These are phyloP conservation scores for Recurvirostra avosetta DNA, from an alignment of 2,113 vertebrate species.

Conservation along the genomic window DNA sequence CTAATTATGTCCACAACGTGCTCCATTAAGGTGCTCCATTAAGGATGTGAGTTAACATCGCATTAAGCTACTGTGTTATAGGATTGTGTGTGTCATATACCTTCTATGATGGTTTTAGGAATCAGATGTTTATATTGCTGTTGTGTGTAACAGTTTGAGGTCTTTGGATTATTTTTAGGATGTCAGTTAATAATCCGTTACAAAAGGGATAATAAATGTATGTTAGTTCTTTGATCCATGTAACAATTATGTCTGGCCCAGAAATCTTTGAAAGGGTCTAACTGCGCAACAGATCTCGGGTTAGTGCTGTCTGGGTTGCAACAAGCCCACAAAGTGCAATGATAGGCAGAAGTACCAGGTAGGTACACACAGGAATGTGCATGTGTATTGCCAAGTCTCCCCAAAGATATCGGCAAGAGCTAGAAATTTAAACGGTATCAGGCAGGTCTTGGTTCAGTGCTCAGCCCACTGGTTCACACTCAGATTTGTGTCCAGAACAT, in stretches of 20 bases:
- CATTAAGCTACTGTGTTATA: neutral
- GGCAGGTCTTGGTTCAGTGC: neutral
- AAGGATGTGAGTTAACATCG: accelerated
- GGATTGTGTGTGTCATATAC: neutral
- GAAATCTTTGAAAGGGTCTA: neutral
- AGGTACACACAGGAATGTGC: neutral
- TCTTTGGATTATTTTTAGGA: neutral
- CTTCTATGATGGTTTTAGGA: neutral
- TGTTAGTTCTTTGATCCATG: neutral
- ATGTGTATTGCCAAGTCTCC: neutral
- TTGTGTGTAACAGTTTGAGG: neutral
- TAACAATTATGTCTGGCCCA: neutral
- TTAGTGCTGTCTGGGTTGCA: neutral
- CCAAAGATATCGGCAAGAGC: neutral
- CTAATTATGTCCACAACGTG: neutral
- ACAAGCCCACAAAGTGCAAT: neutral
- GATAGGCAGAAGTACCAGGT: neutral
- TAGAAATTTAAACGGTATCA: neutral
- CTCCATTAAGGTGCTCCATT: neutral
- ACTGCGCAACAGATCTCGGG: neutral
- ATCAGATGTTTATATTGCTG: neutral
- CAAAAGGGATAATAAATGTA: neutral
- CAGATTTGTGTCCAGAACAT: neutral
- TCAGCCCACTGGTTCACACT: neutral
- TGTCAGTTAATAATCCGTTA: neutral